Evolutionary conservation across 2,797 vertebrate genomes (phyloP).

Genomic region (Emydoidea blandingii): DNA sequence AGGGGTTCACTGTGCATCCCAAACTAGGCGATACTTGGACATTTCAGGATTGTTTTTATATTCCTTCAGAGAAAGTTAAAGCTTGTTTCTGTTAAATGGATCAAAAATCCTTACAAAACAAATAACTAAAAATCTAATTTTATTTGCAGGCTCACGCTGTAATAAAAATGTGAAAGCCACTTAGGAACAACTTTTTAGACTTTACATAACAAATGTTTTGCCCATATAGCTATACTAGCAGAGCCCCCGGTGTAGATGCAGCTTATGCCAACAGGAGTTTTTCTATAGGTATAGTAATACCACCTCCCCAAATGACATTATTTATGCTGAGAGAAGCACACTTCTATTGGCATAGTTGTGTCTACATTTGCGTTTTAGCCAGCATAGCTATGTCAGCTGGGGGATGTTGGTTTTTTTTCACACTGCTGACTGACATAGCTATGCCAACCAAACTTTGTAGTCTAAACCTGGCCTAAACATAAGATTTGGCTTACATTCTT

Average conservation of each 20-base stretch:
- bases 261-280: background rate
- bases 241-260: background rate
- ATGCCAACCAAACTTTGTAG: background rate
- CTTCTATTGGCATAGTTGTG: background rate
- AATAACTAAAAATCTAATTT: background rate
- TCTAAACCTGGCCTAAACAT: background rate
- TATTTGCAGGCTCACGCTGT: constrained; percentile 1
- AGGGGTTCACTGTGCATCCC: background rate
- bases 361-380: background rate
- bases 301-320: background rate
- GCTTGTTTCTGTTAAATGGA: background rate
- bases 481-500: background rate
- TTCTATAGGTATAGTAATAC: background rate
- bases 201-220: background rate
- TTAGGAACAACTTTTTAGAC: background rate
- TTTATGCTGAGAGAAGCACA: background rate
- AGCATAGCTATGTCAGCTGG: background rate
- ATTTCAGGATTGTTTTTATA: background rate
- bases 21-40: background rate
- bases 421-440: background rate
- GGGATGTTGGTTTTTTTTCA: background rate
- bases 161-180: background rate
- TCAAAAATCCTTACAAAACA: background rate
- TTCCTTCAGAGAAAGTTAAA: background rate
- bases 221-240: background rate